Evolutionary conservation across 2,888 invertebrate species (phyloP).

Genomic region (Marasmarcha lunaedactyla): DNA sequence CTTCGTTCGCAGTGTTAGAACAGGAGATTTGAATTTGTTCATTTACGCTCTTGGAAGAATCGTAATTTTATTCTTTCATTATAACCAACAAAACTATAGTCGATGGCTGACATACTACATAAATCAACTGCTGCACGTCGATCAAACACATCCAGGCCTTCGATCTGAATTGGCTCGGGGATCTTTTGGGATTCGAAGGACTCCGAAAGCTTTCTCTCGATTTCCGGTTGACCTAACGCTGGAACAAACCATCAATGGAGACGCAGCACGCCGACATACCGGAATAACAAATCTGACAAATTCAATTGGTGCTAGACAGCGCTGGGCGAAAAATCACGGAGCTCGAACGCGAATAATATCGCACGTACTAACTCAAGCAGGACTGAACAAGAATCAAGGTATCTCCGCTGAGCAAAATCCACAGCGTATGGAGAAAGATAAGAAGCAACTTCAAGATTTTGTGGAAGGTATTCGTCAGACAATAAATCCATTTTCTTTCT

Average conservation of each 20-base stretch:
- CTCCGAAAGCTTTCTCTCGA: conserved; percentile 14
- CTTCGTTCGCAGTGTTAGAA: conserved; percentile 18
- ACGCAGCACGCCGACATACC: conserved; percentile 8
- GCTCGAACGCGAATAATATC: conserved; percentile 7
- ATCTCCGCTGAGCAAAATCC: conserved; percentile 4
- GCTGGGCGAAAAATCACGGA: conserved; percentile 9
- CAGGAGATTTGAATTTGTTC: conserved; percentile 15
- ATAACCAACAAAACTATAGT: conserved; percentile 11
- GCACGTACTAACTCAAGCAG: conserved; percentile 4
- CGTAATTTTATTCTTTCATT: conserved; percentile 7
- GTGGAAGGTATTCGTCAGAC: conserved; percentile 7
- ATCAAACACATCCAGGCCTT: conserved; percentile 15
- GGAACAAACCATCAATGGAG: conserved; percentile 13
- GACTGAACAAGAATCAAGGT: conserved; percentile 6
- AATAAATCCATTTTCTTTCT: conserved; percentile 17
- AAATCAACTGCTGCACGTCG: conserved; percentile 6
- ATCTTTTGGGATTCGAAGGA: conserved; percentile 14
- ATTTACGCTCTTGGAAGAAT: conserved; percentile 10
- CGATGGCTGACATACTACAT: conserved; percentile 9
- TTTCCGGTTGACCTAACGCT: conserved; percentile 13
- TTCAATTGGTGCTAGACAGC: conserved; percentile 9
- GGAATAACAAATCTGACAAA: conserved; percentile 9
- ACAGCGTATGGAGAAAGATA: not conserved
- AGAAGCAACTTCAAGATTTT: conserved; percentile 6
- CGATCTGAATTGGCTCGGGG: conserved; percentile 7